These are phyloP conservation scores for Ctenomys sociabilis DNA, from an alignment of 2,113 vertebrate genomes.

Conservation along the genomic window DNA sequence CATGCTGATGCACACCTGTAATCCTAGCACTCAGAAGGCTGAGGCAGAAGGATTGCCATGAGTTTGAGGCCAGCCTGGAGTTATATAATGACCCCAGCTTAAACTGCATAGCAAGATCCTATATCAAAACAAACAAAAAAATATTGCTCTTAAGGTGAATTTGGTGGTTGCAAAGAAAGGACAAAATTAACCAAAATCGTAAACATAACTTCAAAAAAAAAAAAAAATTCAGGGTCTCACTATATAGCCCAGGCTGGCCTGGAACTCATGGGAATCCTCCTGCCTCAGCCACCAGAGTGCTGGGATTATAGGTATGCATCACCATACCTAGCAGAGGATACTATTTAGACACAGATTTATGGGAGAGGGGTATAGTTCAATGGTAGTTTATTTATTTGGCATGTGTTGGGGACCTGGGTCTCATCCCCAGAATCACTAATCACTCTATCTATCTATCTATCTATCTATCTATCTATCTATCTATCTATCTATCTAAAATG, in stretches of 20 bases:
- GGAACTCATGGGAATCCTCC: not conserved
- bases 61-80: not conserved
- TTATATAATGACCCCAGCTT: not conserved
- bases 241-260: not conserved
- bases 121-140: not conserved
- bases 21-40: not conserved
- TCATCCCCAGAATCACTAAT: too few relatives aligned
- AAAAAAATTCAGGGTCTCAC: not conserved
- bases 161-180: not conserved
- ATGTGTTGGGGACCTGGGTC: not conserved
- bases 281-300: not conserved
- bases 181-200: slow-evolving; percentile 55
- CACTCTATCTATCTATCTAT: too few relatives aligned
- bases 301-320: not conserved
- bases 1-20: not conserved
- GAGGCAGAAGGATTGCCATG: not conserved
- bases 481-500: too few relatives aligned
- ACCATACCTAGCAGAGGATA: not conserved
- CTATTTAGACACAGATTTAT: not conserved
- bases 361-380: not conserved
- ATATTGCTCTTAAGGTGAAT: not conserved
- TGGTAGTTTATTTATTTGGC: not conserved
- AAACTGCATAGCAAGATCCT: not conserved
- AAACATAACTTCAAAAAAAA: too few relatives aligned
- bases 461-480: too few relatives aligned